Evolutionary conservation across 1,140 invertebrate genomes (phyloP).

Genomic region (Sesamia nonagrioides): DNA sequence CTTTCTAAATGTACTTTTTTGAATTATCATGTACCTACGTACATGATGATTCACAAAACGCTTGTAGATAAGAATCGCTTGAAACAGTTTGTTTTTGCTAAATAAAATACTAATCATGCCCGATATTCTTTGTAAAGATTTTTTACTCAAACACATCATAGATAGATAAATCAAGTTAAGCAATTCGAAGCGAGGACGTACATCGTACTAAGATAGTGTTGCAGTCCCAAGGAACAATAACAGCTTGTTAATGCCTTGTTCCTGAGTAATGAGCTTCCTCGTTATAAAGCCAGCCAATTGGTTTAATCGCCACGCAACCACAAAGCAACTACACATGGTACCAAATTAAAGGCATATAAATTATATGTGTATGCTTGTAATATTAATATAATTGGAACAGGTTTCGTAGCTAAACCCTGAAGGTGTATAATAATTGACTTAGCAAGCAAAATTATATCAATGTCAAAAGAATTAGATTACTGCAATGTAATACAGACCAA

Average conservation of each 20-base stretch:
- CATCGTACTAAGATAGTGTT: conserved; percentile 7
- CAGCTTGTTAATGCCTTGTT: conserved; percentile 42
- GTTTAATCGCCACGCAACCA: conserved; percentile 38
- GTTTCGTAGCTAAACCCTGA: background rate
- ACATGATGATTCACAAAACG: background rate
- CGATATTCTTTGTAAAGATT: too few relatives aligned
- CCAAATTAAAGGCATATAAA: conserved; percentile 43
- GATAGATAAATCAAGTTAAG: background rate
- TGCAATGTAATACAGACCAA: background rate
- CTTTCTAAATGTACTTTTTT: too few relatives aligned
- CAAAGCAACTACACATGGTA: conserved; percentile 22
- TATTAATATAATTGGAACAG: conserved; percentile 24
- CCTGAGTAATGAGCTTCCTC: conserved; percentile 49
- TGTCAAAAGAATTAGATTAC: too few relatives aligned
- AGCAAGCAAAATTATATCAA: background rate
- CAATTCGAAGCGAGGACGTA: conserved; percentile 16
- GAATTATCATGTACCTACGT: too few relatives aligned
- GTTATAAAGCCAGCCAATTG: conserved; percentile 45
- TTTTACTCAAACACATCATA: too few relatives aligned
- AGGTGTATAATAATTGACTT: background rate
- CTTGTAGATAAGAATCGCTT: too few relatives aligned
- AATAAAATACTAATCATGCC: too few relatives aligned
- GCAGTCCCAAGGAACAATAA: conserved; percentile 44
- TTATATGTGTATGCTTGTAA: conserved; percentile 35
- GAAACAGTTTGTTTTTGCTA: too few relatives aligned